Percentiles rank a stretch among this genome's conserved stretches.
Evolutionary conservation across 2,113 vertebrate genomes (phyloP).

Genomic region (Psettodes erumei): DNA sequence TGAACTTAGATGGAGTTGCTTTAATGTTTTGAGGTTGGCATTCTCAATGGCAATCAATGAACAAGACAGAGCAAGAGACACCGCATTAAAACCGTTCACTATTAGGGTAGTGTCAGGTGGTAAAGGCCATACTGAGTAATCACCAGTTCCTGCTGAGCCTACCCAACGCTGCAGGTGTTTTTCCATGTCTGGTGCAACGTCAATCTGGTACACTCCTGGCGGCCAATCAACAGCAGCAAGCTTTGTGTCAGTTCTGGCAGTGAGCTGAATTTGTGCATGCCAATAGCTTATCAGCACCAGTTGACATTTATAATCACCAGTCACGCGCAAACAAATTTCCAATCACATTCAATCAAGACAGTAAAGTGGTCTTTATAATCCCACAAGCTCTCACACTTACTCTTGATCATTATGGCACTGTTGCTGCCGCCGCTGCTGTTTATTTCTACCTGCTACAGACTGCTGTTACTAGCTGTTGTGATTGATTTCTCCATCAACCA

Average conservation of each 20-base stretch:
- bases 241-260: slow-evolving; percentile 31
- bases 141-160: slow-evolving; percentile 2
- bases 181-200: slow-evolving; percentile 33
- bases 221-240: slow-evolving; percentile 32
- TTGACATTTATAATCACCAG: slow-evolving; percentile 45
- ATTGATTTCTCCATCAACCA: slow-evolving; percentile 44
- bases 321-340: slow-evolving; percentile 30
- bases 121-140: slow-evolving; percentile 27
- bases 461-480: slow-evolving; percentile 19
- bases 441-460: slow-evolving; percentile 52
- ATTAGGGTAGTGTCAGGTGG: not conserved
- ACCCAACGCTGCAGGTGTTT: slow-evolving; percentile 36
- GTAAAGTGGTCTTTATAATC: slow-evolving; percentile 17
- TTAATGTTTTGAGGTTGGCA: not conserved
- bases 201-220: slow-evolving; percentile 45
- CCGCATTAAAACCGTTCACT: slow-evolving; percentile 2
- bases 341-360: slow-evolving; percentile 44
- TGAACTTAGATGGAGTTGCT: not conserved
- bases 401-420: slow-evolving; percentile 5
- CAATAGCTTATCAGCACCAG: slow-evolving; percentile 32
- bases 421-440: slow-evolving; percentile 13
- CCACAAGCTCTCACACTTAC: not conserved
- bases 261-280: slow-evolving; percentile 18
- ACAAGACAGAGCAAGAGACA: slow-evolving; percentile 1
- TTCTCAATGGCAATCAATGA: not conserved